Conservation (phyloP, 2,113 vertebrate species). For the Atlantisia rogersi region DNA sequence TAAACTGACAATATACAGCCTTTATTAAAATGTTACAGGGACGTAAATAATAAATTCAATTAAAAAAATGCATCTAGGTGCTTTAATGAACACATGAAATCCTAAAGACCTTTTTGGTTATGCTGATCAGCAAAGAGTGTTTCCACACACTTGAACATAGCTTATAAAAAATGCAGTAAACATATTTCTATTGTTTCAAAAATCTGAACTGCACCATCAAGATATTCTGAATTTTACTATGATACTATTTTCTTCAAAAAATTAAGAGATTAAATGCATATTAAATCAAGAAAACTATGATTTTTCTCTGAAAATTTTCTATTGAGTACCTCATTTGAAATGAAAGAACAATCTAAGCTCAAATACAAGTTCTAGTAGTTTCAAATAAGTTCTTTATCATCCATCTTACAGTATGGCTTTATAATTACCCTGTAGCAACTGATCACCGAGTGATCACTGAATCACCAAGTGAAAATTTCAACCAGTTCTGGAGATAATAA, state of each 20-base stretch:
- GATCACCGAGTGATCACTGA: not conserved
- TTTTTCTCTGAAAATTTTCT: not conserved
- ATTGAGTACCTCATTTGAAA: not conserved
- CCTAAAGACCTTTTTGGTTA: not conserved
- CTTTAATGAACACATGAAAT: not conserved
- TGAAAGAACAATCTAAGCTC: not conserved
- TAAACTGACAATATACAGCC: not conserved
- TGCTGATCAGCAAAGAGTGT: not conserved
- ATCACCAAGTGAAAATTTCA: not conserved
- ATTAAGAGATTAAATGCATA: no score
- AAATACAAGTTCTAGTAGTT: not conserved
- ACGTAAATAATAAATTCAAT: not conserved
- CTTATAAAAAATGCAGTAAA: not conserved
- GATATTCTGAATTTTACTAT: no score
- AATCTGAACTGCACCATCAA: not conserved
- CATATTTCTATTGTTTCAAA: not conserved
- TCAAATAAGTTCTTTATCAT: not conserved
- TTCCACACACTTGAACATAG: not conserved
- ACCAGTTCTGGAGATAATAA: not conserved
- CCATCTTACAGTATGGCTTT: not conserved
- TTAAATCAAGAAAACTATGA: no score
- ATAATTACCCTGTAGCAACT: not conserved
- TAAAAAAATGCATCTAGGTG: not conserved
- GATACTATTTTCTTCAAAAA: no score
- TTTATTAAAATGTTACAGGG: not conserved